Evolutionary conservation across 2,113 vertebrate species (phyloP).

Genomic region (Heterotis niloticus): DNA sequence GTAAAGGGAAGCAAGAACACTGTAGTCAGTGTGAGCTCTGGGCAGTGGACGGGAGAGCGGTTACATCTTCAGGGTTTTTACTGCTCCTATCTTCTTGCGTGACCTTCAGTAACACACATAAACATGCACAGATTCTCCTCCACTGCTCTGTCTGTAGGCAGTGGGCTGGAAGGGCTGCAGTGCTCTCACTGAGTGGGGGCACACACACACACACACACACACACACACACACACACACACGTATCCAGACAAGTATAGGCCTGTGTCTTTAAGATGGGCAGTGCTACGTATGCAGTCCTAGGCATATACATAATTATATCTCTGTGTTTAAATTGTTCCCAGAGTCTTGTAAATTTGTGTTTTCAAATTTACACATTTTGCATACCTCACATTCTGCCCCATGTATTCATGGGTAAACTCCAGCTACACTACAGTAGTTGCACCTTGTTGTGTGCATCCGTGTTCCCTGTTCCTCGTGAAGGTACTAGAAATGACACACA

Average conservation of each 20-base stretch:
- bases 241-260: not conserved
- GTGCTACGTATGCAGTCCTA: not conserved
- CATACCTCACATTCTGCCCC: too few species aligned
- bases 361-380: not conserved
- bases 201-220: not conserved
- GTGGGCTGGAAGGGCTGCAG: constrained; percentile 17
- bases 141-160: constrained; percentile 6
- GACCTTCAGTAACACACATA: constrained; percentile 12
- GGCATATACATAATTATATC: not conserved
- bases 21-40: not conserved
- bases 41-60: constrained; percentile 4
- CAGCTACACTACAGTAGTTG: not conserved
- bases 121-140: constrained; percentile 6
- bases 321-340: not conserved
- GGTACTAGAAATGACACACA: not conserved
- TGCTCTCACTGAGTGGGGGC: not conserved
- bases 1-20: not conserved
- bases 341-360: not conserved
- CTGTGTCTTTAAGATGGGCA: not conserved
- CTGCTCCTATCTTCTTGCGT: constrained; percentile 14
- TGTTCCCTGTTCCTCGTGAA: not conserved
- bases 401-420: not conserved
- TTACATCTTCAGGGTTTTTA: constrained; percentile 24
- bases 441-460: not conserved
- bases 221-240: not conserved